These are phyloP conservation scores for Leptoteleia sp. DNA, from an alignment of 1,140 invertebrate species.

Conservation along the genomic window DNA sequence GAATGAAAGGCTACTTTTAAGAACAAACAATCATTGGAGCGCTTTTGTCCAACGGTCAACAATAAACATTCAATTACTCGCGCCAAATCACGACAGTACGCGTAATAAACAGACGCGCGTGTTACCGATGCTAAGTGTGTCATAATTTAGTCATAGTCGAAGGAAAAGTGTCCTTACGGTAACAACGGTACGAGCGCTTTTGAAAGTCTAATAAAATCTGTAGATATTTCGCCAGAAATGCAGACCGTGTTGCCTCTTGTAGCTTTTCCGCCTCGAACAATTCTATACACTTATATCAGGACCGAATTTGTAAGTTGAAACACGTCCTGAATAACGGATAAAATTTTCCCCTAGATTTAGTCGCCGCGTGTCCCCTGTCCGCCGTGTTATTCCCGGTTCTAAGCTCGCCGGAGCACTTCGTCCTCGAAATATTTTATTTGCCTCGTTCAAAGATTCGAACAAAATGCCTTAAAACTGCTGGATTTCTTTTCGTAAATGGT, in stretches of 20 bases:
- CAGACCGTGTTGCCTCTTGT: conserved; percentile 24
- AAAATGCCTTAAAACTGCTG: no score
- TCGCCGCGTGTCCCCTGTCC: conserved; percentile 31
- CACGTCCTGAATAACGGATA: conserved; percentile 79
- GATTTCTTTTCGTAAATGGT: no score
- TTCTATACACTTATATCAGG: conserved; percentile 44
- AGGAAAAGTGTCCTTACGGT: conserved; percentile 34
- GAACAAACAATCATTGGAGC: conserved; percentile 46
- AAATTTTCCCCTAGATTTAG: conserved; percentile 79
- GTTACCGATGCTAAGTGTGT: conserved; percentile 21
- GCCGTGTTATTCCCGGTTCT: conserved; percentile 21
- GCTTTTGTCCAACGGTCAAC: conserved; percentile 19
- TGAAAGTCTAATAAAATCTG: conserved; percentile 73
- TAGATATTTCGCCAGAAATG: conserved; percentile 61
- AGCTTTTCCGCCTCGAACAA: conserved; percentile 51
- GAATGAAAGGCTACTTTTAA: no score
- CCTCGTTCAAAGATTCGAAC: no score
- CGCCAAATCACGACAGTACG: background rate
- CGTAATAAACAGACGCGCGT: conserved; percentile 12
- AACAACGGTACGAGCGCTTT: conserved; percentile 58
- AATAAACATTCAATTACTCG: conserved; percentile 45
- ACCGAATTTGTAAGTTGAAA: conserved; percentile 73
- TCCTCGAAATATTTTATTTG: conserved; percentile 51
- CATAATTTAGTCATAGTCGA: conserved; percentile 53
- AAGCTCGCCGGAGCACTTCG: no score